Percentiles rank a stretch among this genome's conserved stretches.
Conservation (phyloP, 2,113 vertebrate species). For the Polypterus bichir region DNA sequence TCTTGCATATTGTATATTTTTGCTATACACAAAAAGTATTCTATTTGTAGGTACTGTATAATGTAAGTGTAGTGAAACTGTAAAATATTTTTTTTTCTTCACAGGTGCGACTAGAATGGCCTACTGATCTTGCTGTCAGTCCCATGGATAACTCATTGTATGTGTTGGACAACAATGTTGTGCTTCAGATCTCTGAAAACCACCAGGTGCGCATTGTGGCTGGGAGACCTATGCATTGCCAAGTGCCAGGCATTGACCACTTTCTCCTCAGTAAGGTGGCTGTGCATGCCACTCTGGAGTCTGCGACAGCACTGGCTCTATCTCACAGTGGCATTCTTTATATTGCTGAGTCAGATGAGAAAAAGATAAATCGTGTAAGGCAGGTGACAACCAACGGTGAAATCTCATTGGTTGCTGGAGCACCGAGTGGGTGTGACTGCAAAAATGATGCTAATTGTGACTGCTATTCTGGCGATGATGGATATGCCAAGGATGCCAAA, state of each 20-base stretch:
- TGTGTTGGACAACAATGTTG: constrained; percentile 90
- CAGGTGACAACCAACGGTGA: constrained; percentile 89
- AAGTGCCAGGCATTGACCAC: constrained; percentile 91
- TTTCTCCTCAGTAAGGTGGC: constrained; percentile 90
- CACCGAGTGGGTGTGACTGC: constrained; percentile 89
- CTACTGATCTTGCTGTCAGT: constrained; percentile 85
- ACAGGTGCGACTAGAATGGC: constrained; percentile 93
- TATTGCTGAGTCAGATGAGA: constrained; percentile 89
- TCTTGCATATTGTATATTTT: too few relatives aligned
- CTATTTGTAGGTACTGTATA: too few relatives aligned
- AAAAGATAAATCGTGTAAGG: constrained; percentile 87
- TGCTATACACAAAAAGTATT: too few relatives aligned
- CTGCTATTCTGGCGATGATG: constrained; percentile 90
- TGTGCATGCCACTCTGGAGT: constrained; percentile 84
- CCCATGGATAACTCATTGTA: constrained; percentile 95
- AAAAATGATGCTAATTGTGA: constrained; percentile 94
- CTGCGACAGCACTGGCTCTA: constrained; percentile 76
- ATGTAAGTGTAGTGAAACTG: too few relatives aligned
- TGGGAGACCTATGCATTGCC: constrained; percentile 92
- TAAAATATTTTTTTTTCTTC: constrained; percentile 6
- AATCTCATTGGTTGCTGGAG: constrained; percentile 84
- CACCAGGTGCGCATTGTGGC: constrained; percentile 93
- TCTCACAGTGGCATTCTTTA: constrained; percentile 85
- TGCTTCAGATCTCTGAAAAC: constrained; percentile 92
- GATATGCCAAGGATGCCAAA: constrained; percentile 90